phyloP scores from a whole-genome alignment of 2,797 vertebrate genomes.

The Falco biarmicus region DNA sequence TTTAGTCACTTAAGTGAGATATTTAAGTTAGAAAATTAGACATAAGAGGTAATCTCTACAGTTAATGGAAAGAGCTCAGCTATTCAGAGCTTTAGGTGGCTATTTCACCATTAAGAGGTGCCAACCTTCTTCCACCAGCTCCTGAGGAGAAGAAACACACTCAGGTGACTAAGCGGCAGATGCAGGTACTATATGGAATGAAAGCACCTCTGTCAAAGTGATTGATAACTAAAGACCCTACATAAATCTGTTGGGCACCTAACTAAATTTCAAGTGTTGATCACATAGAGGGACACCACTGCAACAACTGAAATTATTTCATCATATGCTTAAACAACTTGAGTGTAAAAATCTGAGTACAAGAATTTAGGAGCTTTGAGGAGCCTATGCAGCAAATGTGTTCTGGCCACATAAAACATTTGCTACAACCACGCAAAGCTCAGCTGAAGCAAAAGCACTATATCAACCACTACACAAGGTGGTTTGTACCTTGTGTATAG shows the following conservation, averaged over 20 bases:
- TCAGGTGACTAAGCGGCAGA: background rate
- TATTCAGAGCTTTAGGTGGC: background rate
- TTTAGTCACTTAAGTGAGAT: background rate
- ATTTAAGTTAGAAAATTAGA: background rate
- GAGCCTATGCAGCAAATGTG: background rate
- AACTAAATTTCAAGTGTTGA: background rate
- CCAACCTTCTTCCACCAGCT: background rate
- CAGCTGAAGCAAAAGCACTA: too few species aligned
- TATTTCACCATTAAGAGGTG: background rate
- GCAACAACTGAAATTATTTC: background rate
- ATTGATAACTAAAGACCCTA: background rate
- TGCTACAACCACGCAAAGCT: background rate
- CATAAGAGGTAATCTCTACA: background rate
- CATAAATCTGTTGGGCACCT: background rate
- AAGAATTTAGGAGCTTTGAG: background rate
- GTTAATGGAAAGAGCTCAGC: background rate
- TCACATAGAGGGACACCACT: background rate
- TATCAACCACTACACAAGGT: background rate
- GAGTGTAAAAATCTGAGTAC: background rate
- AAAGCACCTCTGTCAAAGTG: background rate
- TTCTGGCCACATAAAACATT: background rate
- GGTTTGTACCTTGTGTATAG: background rate
- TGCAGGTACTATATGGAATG: background rate
- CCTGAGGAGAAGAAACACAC: background rate
- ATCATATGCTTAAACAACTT: background rate